Base-by-base conservation (phyloP, 2,113 vertebrate genomes). In the Laticauda laticaudata region DNA sequence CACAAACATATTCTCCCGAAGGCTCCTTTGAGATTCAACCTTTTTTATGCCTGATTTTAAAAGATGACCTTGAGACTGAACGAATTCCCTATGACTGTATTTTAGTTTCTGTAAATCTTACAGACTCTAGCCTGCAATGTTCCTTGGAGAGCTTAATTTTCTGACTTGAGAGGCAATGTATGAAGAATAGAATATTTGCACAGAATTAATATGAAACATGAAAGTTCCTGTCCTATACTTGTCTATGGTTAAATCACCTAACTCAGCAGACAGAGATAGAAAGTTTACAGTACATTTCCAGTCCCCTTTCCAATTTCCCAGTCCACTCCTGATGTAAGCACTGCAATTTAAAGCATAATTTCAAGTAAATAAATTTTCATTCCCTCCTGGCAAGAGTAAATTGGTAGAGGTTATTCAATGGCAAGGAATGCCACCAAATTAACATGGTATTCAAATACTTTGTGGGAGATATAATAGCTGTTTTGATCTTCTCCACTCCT, bases 31-130 rank as follows among this genome's bases (percentile, higher is more conserved):
- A 81, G 75, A 56, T n/a, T 15, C 53, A 34, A 69, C 51, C 89
- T 43, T 91, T 95, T 59, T 89, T 39, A 88, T 64, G 93, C 92
- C 86, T 59, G 1, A 18, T 54, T 93, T 92, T 92, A 86, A 92
- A 94, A 81, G 69, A 92, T 0, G 94, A 39, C 5, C 91, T 93
- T 56, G 93, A 39, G 3, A n/a, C n/a, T 0, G 39, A 61, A 87
- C 94, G 45, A 75, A 81, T 61, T 89, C 55, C 29, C 87, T 23
- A 43, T 94, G 23, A 20, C 3, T 61, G 81, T 45, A 89, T 95
- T 95, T 51, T 90, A 87, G 39, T 2, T 23, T 51, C 23, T 43
- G 23, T 94, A 92, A 93, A 92, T 75, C 48, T 64, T 93, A 86
- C 90, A 88, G 91, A 93, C 91, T n/a, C 26, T 86, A 88, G 23